These are phyloP conservation scores for Catostomus latipinnis DNA, from an alignment of 2,797 vertebrate genomes.

Conservation along the genomic window DNA sequence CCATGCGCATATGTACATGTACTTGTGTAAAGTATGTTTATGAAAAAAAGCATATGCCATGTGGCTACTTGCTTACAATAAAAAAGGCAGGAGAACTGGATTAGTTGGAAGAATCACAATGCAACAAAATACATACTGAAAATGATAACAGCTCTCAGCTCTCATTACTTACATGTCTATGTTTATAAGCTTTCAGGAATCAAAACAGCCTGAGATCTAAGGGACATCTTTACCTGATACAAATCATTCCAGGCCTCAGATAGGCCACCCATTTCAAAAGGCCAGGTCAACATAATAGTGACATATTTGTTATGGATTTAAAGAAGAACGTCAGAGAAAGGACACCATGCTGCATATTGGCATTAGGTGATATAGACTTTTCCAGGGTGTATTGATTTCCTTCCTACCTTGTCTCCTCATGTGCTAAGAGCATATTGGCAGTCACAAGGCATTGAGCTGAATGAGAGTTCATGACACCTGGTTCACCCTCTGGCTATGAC, in stretches of 20 bases:
- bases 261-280: slow-evolving; percentile 67
- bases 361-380: slow-evolving; percentile 65
- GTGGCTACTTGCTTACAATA: too few species aligned
- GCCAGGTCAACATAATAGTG: slow-evolving; percentile 60
- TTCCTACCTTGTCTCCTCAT: slow-evolving; percentile 62
- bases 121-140: not conserved
- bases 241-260: slow-evolving; percentile 47
- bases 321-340: slow-evolving; percentile 63
- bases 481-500: slow-evolving; percentile 24
- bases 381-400: slow-evolving; percentile 75
- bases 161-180: too few species aligned
- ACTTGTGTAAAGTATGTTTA: too few species aligned
- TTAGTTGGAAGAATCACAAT: not conserved
- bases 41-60: too few species aligned
- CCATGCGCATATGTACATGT: too few species aligned
- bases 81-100: not conserved
- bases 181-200: too few species aligned
- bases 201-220: too few species aligned
- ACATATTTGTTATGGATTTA: slow-evolving; percentile 67
- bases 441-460: slow-evolving; percentile 54
- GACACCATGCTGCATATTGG: slow-evolving; percentile 66
- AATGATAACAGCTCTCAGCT: not conserved
- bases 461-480: not conserved
- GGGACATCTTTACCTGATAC: slow-evolving; percentile 22
- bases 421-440: slow-evolving; percentile 61